A percentile compares a stretch with the other conserved stretches of the same genome.
Conservation (phyloP, 2,797 vertebrate species). For the Pempheris klunzingeri region DNA sequence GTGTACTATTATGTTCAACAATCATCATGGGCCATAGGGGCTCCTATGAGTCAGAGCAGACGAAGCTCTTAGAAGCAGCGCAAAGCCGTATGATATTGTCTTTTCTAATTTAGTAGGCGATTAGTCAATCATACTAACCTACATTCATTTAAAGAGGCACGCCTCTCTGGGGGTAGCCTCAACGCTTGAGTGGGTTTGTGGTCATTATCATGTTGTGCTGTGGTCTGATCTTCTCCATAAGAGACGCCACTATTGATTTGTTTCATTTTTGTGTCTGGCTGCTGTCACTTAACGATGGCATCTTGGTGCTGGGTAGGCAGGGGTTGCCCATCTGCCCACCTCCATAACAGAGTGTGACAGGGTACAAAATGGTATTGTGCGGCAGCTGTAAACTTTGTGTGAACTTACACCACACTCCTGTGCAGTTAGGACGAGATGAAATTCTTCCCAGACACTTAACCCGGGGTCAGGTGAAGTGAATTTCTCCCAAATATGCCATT, state of each 20-base stretch:
- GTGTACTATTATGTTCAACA: conserved; percentile 66
- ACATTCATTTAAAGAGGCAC: conserved; percentile 70
- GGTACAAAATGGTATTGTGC: conserved; percentile 33
- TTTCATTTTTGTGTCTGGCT: conserved; percentile 72
- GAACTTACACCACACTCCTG: conserved; percentile 64
- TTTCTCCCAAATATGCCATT: conserved; percentile 48
- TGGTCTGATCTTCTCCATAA: conserved; percentile 67
- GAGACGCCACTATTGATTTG: conserved; percentile 78
- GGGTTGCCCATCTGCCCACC: conserved; percentile 68
- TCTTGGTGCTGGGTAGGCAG: conserved; percentile 51
- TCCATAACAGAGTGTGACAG: conserved; percentile 52
- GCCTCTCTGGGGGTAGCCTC: conserved; percentile 67
- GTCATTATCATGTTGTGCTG: conserved; percentile 77
- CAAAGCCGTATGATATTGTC: conserved; percentile 70
- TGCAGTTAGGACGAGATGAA: conserved; percentile 35
- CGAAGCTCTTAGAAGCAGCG: conserved; percentile 46
- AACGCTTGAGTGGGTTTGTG: conserved; percentile 75
- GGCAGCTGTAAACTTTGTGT: conserved; percentile 72
- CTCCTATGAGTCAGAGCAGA: conserved; percentile 47
- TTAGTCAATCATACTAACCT: conserved; percentile 77
- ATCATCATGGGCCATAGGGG: conserved; percentile 58
- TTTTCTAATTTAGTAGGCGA: conserved; percentile 76
- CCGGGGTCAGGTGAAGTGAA: conserved; percentile 60
- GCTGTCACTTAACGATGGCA: conserved; percentile 72
- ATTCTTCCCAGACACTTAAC: conserved; percentile 52